Conservation (phyloP, 2,888 invertebrate species). For the Chironomus riparius region DNA sequence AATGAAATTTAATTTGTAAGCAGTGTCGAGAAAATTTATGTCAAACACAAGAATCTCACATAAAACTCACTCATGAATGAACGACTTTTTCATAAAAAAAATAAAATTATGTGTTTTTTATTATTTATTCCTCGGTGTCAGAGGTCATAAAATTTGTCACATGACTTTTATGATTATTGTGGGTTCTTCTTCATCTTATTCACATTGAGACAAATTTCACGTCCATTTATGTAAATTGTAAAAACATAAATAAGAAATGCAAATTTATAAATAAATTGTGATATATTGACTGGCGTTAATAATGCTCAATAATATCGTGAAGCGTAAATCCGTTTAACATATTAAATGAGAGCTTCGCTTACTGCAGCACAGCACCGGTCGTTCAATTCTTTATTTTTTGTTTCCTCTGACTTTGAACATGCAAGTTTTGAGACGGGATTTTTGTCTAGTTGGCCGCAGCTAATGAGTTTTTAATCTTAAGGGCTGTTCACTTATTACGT, state of each 20-base stretch:
- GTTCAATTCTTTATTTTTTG: neutral
- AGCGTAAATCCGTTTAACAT: slow-evolving; percentile 1
- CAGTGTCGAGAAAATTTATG: neutral
- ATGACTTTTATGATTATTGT: neutral
- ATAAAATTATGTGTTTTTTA: neutral
- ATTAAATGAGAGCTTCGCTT: neutral
- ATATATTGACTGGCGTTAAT: slow-evolving; percentile 2
- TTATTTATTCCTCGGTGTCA: neutral
- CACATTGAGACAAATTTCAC: too few species aligned
- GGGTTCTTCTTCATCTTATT: neutral
- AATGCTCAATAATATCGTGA: neutral
- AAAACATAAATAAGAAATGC: neutral
- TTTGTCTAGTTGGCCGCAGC: neutral
- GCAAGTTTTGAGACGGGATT: neutral
- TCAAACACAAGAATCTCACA: neutral
- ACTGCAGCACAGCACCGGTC: too few species aligned
- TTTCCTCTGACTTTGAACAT: neutral
- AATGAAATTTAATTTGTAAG: neutral
- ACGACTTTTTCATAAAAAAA: neutral
- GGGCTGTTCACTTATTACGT: too few species aligned
- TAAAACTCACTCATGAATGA: neutral
- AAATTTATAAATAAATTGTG: neutral
- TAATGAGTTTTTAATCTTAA: neutral
- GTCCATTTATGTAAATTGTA: neutral
- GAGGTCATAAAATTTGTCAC: slow-evolving; percentile 4